These are phyloP conservation scores for Drosophila putrida DNA, from an alignment of 2,888 invertebrate genomes.

Conservation along the genomic window DNA sequence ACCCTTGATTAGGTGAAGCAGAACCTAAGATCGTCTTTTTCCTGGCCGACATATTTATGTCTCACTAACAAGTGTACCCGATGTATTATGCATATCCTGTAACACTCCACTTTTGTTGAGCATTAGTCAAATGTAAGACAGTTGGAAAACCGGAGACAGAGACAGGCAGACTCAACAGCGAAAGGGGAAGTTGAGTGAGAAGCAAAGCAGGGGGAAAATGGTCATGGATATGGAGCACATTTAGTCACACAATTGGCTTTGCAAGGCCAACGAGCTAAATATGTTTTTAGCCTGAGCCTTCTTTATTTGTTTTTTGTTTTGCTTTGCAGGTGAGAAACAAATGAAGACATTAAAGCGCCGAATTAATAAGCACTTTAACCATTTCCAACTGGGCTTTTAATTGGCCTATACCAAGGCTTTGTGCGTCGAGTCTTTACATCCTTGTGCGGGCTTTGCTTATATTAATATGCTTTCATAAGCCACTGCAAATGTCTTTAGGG, in stretches of 20 bases:
- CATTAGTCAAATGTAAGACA: slow-evolving; percentile 81
- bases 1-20: too few relatives aligned
- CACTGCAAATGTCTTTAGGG: slow-evolving; percentile 45
- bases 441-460: slow-evolving; percentile 40
- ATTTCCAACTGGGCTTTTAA: slow-evolving; percentile 50
- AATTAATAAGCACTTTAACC: slow-evolving; percentile 76
- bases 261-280: slow-evolving; percentile 61
- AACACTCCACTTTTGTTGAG: slow-evolving; percentile 82
- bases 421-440: slow-evolving; percentile 25
- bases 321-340: slow-evolving; percentile 39
- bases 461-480: slow-evolving; percentile 58
- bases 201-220: slow-evolving; percentile 27
- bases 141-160: slow-evolving; percentile 44
- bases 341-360: slow-evolving; percentile 76
- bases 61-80: slow-evolving; percentile 81
- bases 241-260: slow-evolving; percentile 77
- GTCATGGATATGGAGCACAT: slow-evolving; percentile 63
- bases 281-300: slow-evolving; percentile 55
- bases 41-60: too few relatives aligned
- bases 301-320: slow-evolving; percentile 41
- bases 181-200: not conserved
- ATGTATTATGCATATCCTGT: slow-evolving; percentile 83
- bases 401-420: slow-evolving; percentile 37
- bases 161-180: slow-evolving; percentile 30
- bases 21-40: too few relatives aligned